Conservation (phyloP, 2,113 vertebrate genomes). For the Manacus vitellinus region DNA sequence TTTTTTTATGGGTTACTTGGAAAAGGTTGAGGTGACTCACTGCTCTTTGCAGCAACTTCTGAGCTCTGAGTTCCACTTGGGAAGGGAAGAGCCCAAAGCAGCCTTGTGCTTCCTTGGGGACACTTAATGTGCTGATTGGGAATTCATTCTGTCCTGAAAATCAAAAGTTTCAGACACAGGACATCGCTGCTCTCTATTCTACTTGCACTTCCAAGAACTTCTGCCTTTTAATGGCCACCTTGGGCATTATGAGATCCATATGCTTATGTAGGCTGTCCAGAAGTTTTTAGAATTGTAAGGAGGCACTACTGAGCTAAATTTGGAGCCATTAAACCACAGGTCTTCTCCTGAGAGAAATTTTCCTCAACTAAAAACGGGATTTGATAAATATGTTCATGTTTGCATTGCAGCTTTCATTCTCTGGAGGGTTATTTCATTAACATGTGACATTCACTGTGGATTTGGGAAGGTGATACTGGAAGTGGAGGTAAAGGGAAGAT, state of each 20-base stretch:
- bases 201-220: not conserved
- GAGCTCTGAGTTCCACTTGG: not conserved
- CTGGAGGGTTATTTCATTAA: not conserved
- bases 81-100: not conserved
- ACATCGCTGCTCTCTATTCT: not conserved
- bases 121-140: too few species aligned
- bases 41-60: not conserved
- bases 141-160: not conserved
- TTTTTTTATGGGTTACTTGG: not conserved
- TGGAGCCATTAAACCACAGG: not conserved
- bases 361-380: not conserved
- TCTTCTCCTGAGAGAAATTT: not conserved
- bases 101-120: not conserved
- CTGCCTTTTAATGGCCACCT: not conserved
- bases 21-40: not conserved
- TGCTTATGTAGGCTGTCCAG: not conserved
- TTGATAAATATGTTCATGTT: not conserved
- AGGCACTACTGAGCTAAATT: not conserved
- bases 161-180: not conserved
- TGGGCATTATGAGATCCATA: not conserved
- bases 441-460: not conserved
- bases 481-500: not conserved
- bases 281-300: not conserved
- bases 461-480: not conserved
- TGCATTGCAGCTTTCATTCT: not conserved